Base-by-base conservation (phyloP, 2,888 invertebrate species). In the Ctena decussata region DNA sequence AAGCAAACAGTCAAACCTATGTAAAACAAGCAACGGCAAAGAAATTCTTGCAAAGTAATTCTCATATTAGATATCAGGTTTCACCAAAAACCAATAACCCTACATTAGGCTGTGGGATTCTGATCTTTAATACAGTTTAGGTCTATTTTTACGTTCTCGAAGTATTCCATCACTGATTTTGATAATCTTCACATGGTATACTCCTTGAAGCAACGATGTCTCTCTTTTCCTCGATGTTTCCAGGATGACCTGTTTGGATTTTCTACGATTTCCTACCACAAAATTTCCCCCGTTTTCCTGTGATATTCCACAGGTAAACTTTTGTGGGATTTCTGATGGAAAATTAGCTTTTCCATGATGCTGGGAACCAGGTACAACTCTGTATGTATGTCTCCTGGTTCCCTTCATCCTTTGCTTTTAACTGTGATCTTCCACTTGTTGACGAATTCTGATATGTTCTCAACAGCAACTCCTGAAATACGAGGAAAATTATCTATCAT, bases 371-470 rank as follows among this genome's bases (percentile, higher is more conserved):
- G 35, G 65, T 73, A 24, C 73, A 44, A 11, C 46, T 44, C 18
- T 46, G 6, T 39, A n/a, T n/a, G n/a, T 37, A 41, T 32, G 27
- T 30, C 0, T 11, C 44, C 41, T 72, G 72, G 72, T 72, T 72
- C 6, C 72, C 72, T 96, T 97, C 97, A 97, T 95, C 97, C 97
- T 91, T 97, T 97, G 92, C 97, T 97, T 93, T 97, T 97, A 84
- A 97, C 96, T 37, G 97, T 97, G 92, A 97, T 97, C 95, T 98
- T 98, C 97, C 98, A 98, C 96, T 98, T 98, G 71, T 97, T 96
- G 96, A 98, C 97, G 96, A 98, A 98, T 91, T 97, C 97, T 91
- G 97, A 97, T 91, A 98, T 97, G 94, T 97, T 97, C 96, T 98
- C 98, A 79, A 98, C 96, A 92, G 97, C 97, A 74, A 98, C 97